Base-by-base conservation (phyloP, 2,888 invertebrate species). In the Tromatobia lineatoria region DNA sequence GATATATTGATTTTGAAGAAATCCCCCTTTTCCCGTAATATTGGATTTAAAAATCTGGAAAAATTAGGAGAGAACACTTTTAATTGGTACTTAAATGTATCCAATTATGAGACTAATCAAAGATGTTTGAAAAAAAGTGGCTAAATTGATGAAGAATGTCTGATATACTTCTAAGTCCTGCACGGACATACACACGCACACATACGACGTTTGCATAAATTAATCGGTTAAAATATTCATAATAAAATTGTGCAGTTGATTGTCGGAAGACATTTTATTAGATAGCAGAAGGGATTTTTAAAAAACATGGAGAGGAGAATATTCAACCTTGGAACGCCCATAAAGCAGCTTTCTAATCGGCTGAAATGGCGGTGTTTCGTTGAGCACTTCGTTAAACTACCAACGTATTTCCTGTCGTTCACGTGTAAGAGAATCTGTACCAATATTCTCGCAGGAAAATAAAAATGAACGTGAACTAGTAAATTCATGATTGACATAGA, bases 301-400 rank as follows among this genome's bases (percentile, higher is more conserved):
- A 38, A 23, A 11, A 20, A 23, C 25, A 47, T 10, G 29, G 10
- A 29, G 4, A 29, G 3, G 59, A 52, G 75, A 52, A n/a, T 34
- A 52, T 64, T 50, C 29, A 74, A 66, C 81, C 81, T 81, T 81
- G 81, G 75, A 74, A 47, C 70, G n/a, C 38, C 64, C 66, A 47
- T 52, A 64, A 81, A 81, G 81, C 71, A 29, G 84, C 79, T 85
- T 85, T 79, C 78, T 85, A 79, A 82, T 78, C 71, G 64, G 71
- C 64, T 71, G 71, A 79, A 75, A 59, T 73, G 50, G 61, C 69
- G n/a, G 20, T 23, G 29, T 59, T 76, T 66, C 67, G 57, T 47
- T 57, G 20, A 23, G 23, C 29, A 38, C 69, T 34, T n/a, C 10
- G 70, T 38, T 66, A 50, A 73, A 81, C 66, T 75, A 34, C 61